Evolutionary conservation across 1,140 invertebrate species (phyloP), one percentile per base, ranked within the genome.

Genomic region (Drosophila virilis): DNA sequence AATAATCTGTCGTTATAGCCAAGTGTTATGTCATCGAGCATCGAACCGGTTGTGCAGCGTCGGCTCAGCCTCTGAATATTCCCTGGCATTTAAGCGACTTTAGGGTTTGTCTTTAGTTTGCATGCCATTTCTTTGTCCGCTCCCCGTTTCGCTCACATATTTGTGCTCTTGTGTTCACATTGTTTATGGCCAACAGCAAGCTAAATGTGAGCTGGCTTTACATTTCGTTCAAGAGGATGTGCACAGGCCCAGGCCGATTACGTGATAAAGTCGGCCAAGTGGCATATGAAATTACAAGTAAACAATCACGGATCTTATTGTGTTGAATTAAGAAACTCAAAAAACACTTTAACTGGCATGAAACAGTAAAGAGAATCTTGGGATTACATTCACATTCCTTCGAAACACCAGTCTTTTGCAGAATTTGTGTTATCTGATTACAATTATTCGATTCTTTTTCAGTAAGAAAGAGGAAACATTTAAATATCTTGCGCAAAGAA

Each of bases 1-100:
- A 82, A 83, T 88, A 88, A 86, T 82, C 67, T 79, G 76, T 79
- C 76, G 69, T 55, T 88, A 72, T 68, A 88, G 73, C 69, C 83
- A 76, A 64, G 69, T 82, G 83, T 86, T 86, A 86, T 88, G 79
- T 86, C 83, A 86, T 85, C 71, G 65, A 45, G 35, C 55, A 69
- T 65, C 59, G 76, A 69, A 86, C 83, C 83, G 83, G 83, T 86
- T 81, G 32, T 55, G 76, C 69, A 73, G 43, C n/a, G n/a, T n/a
- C n/a, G n/a, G n/a, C 45, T 59, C 37, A 59, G 59, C 50, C 45
- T 58, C 58, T 69, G 61, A 52, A 72, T 71, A 88, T 88, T 70
- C 82, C 78, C 82, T 78, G 78, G n/a, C 72, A 78, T 78, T 85
- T 77, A 84, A 66, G 59, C 37, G 28, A 80, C 48, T 82, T 74